phyloP scores from a whole-genome alignment of 2,797 vertebrate species.

The Schizothorax lantsangensis region DNA sequence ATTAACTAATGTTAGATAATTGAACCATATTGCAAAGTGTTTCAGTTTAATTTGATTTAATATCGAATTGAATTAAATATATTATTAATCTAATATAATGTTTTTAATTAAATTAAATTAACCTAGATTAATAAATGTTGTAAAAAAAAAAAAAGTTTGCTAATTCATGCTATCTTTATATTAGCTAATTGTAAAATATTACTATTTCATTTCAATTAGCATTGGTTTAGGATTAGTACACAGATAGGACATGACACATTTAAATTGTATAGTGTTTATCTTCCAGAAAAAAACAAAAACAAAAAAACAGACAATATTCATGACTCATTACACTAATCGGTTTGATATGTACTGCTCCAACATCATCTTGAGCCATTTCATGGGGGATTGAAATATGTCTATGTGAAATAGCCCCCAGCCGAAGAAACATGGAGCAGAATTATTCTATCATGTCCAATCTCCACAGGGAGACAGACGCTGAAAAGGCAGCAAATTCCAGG shows the following conservation, averaged over 20 bases:
- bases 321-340: background rate
- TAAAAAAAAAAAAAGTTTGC: background rate
- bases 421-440: background rate
- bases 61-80: background rate
- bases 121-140: no score
- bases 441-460: slow-evolving; percentile 26
- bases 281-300: background rate
- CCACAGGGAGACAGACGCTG: slow-evolving; percentile 15
- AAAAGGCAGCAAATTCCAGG: slow-evolving; percentile 15
- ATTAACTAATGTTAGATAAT: background rate
- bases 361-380: background rate
- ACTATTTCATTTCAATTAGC: background rate
- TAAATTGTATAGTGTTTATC: background rate
- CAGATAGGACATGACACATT: background rate
- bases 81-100: background rate
- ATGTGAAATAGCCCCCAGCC: background rate
- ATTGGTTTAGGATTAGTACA: background rate
- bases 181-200: background rate
- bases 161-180: background rate
- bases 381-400: background rate
- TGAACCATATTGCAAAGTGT: background rate
- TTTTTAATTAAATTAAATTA: no score
- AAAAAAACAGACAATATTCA: background rate
- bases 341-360: background rate
- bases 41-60: background rate